Conservation (phyloP, 2,113 vertebrate species). For the Oplegnathus fasciatus region DNA sequence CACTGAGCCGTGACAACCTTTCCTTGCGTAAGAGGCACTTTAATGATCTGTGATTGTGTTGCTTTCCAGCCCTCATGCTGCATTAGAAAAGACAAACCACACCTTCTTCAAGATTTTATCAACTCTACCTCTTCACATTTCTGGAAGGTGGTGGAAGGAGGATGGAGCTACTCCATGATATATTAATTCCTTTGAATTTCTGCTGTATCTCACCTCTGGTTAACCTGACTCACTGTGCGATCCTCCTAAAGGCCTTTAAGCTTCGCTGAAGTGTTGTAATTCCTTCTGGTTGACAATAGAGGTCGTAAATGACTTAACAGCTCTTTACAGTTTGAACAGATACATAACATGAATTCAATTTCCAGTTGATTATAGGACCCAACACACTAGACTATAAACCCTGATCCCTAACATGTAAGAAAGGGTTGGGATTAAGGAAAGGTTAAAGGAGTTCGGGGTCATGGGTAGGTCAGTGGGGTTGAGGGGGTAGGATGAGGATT, state of each 20-base stretch:
- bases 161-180: background rate
- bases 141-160: background rate
- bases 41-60: background rate
- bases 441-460: slow-evolving; percentile 2
- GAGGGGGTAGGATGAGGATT: background rate
- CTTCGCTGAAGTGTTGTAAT: background rate
- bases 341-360: too few relatives aligned
- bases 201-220: background rate
- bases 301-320: background rate
- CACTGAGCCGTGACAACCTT: background rate
- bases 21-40: background rate
- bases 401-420: too few relatives aligned
- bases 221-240: background rate
- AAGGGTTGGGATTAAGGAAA: background rate
- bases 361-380: background rate
- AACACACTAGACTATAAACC: background rate
- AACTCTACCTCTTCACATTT: background rate
- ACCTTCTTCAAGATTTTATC: background rate
- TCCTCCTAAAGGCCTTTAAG: background rate
- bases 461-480: background rate
- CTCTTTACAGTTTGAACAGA: background rate
- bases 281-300: background rate
- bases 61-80: background rate
- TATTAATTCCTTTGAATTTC: background rate
- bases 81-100: background rate